These are phyloP conservation scores for Dromiciops gliroides DNA, from an alignment of 2,113 vertebrate genomes.

Conservation along the genomic window DNA sequence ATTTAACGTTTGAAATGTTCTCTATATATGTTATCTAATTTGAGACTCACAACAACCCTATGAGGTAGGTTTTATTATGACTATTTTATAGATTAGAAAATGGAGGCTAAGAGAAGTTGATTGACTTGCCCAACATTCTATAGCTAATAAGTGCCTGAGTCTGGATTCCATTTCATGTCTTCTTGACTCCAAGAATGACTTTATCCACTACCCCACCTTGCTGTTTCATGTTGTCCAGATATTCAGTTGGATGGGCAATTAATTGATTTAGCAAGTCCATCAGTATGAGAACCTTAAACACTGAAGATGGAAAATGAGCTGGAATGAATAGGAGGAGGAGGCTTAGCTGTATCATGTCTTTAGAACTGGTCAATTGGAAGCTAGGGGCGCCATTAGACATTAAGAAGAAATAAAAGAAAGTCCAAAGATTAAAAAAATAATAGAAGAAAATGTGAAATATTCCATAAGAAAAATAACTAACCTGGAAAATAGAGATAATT, in stretches of 20 bases:
- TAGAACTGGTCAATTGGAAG: too few relatives aligned
- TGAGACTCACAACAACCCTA: not conserved
- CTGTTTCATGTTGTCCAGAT: not conserved
- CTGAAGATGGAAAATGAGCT: not conserved
- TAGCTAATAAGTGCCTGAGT: not conserved
- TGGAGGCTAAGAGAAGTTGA: not conserved
- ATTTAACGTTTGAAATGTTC: not conserved
- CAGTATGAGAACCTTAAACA: not conserved
- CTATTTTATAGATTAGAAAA: not conserved
- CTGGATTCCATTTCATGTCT: not conserved
- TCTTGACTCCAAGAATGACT: not conserved
- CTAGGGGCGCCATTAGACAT: too few relatives aligned
- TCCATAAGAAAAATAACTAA: too few relatives aligned
- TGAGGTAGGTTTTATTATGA: not conserved
- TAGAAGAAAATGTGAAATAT: too few relatives aligned
- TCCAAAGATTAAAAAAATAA: too few relatives aligned
- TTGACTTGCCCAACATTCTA: not conserved
- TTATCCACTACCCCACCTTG: not conserved
- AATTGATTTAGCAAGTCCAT: not conserved
- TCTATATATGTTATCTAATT: not conserved
- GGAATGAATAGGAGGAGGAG: not conserved
- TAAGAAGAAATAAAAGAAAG: too few relatives aligned
- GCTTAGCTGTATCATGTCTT: not conserved
- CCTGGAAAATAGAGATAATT: too few relatives aligned
- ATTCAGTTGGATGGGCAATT: not conserved